Base-by-base conservation (phyloP, 2,888 invertebrate genomes). In the Cheilosia vulpina region DNA sequence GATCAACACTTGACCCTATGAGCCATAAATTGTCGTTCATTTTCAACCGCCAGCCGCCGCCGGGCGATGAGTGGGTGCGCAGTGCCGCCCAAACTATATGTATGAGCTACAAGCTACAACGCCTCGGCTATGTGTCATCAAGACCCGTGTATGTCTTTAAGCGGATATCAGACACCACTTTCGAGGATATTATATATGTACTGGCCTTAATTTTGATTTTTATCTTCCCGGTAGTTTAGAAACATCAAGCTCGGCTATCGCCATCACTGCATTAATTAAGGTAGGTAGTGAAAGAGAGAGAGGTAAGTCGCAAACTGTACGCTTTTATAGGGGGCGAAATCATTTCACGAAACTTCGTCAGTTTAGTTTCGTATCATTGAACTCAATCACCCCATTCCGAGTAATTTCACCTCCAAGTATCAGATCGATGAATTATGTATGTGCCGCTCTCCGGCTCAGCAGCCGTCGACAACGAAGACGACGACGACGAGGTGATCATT, bases 351-450 rank as follows among this genome's bases (percentile, higher is more conserved):
- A 78, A 73, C 73, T 83, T 65, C 72, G 19, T 63, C 63, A 69
- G 63, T 63, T 75, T 34, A 45, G 75, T 66, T 75, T 71, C 60
- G 75, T 80, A 84, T 84, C 84, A 84, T 80, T 85, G 85, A 85
- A 77, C 85, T 81, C 85, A 72, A 85, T 85, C 85, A 77, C 63
- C 72, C 76, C 68, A 84, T 85, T 85, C 80, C 57, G 47, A 77
- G 77, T 81, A 81, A 81, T 85, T 85, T 85, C 72, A 85, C 76
- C 76, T 85, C 71, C 62, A 69, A 81, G 72, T 77, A 85, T 85
- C 85, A 81, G 85, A 81, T 81, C 81, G 77, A 85, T 85, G 81
- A 85, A 85, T 85, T 81, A 81, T 85, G 81, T 85, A 85, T 85
- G 75, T 60, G 38, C 52, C 65, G 50, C 41, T 38, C 19, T 45